Evolutionary conservation across 2,797 vertebrate species (phyloP), one percentile per base, ranked within the genome.

Genomic region (Leucoraja ocellata): DNA sequence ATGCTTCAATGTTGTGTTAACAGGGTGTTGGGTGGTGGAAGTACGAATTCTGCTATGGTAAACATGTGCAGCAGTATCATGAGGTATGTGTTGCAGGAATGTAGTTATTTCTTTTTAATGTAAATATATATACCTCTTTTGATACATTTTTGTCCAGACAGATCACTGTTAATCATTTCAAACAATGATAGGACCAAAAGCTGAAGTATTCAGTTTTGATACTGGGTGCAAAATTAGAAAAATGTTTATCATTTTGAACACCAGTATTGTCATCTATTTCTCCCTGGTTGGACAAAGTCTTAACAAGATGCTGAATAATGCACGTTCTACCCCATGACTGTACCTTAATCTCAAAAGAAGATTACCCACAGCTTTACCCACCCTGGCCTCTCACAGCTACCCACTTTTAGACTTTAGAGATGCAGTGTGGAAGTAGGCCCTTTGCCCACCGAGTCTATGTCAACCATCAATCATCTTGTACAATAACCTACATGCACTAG

Each of bases 1-100:
- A 61, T 93, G 11, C 63, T 81, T 83, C 8, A 58, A 23, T 93
- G 68, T 92, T 91, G 36, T 95, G 74, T 95, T 91, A 94, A 93
- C 95, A 99, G 99, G 99, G 99, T 0, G 99, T 99, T 58, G 99
- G 99, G 23, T 99, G 99, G 99, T 99, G 99, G 99, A 99, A 99
- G 94, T 99, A 99, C 0, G 99, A 99, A 95, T 99, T 99, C 96
- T 99, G 99, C 96, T 99, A 99, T 0, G 99, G 98, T 94, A 99
- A 97, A 95, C 97, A 99, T 0, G 98, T 99, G 74, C 98, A 99
- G 95, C 99, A 99, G 93, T 99, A 99, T 95, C 99, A 99, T 10
- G 99, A 99, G 98, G 98, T 99, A 96, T 93, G 95, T 0, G 14
- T 71, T 25, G 10, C n/a, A 32, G 61, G 4, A 46, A 68, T 18